Evolutionary conservation across 2,113 vertebrate genomes (phyloP), one percentile per base, ranked within the genome.

Genomic region (Chaetops frenatus): DNA sequence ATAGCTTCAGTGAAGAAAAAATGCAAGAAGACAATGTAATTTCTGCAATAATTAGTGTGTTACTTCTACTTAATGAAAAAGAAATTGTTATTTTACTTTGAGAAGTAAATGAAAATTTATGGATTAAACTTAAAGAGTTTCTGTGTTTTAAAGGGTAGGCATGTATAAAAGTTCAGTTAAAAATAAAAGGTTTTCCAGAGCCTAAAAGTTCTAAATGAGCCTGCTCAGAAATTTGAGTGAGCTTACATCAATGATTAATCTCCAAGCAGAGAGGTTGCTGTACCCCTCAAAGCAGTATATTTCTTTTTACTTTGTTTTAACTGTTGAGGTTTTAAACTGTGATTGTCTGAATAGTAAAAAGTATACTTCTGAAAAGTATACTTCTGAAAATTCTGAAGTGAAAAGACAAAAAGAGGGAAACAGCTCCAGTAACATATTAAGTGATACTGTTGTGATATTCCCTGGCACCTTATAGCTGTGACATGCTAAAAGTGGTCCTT

Each of bases 341-440:
- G 45, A 51, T 64, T 72, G n/a, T 33, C 31, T 13, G 9, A 89
- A 31, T 3, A 86, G 10, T 29, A 80, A 57, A 86, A 91, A 14
- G 3, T 23, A 87, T 35, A 79, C 31, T 57, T 92, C 7, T 73
- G 50, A 79, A 94, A 93, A 92, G 3, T 23, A 87, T 35, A 79
- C 31, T 57, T 92, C 7, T 73, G 50, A 79, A 94, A 93, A 92
- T 84, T 86, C 47, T 86, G 18, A 66, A 56, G 35, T 74, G 35
- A 53, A 89, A 74, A 47, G 4, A 45, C 51, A 60, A 65, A 78
- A 81, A 53, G 33, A 50, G 4, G 6, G 12, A 64, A 56, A 40
- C 6, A 8, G 7, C 25, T 88, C 20, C 33, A 44, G 17, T 81
- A 85, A 73, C 11, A 12, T 51, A 86, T 73, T 47, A 86, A 91